These are phyloP conservation scores for Indicator indicator DNA, from an alignment of 2,113 vertebrate species.

Conservation along the genomic window DNA sequence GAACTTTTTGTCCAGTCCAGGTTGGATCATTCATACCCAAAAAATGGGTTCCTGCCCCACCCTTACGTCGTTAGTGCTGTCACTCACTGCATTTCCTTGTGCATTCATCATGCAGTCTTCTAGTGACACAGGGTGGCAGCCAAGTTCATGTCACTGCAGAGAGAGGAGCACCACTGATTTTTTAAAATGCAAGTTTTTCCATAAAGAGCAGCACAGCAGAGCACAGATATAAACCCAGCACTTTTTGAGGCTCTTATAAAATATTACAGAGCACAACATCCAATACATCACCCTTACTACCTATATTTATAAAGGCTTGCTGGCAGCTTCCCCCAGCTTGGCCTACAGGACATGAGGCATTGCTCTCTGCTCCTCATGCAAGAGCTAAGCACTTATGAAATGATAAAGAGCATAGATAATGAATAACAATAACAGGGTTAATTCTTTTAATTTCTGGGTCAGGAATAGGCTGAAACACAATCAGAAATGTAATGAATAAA, in stretches of 20 bases:
- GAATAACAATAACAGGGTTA: not conserved
- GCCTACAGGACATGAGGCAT: not conserved
- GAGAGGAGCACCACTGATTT: not conserved
- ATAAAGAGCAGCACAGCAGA: not conserved
- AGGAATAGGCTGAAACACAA: not conserved
- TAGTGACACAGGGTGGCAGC: not conserved
- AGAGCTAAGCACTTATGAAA: not conserved
- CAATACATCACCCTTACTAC: not conserved
- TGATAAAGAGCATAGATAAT: not conserved
- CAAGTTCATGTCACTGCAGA: not conserved
- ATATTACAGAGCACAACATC: not conserved
- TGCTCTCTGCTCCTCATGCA: not conserved
- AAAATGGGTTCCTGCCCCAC: not conserved
- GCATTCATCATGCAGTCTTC: not conserved
- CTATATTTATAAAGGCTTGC: not conserved
- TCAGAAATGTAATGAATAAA: not conserved
- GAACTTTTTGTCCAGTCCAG: not conserved
- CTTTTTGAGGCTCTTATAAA: not conserved
- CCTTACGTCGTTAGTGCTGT: not conserved
- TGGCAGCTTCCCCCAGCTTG: not conserved
- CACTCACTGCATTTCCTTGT: fast-evolving
- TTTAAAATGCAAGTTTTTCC: not conserved
- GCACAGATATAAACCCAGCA: not conserved
- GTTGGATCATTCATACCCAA: not conserved
- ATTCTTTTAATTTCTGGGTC: not conserved